Percentiles rank a stretch among this genome's conserved stretches.
These are phyloP conservation scores for Sakesphorus luctuosus DNA, from an alignment of 2,113 vertebrate species.

Conservation along the genomic window DNA sequence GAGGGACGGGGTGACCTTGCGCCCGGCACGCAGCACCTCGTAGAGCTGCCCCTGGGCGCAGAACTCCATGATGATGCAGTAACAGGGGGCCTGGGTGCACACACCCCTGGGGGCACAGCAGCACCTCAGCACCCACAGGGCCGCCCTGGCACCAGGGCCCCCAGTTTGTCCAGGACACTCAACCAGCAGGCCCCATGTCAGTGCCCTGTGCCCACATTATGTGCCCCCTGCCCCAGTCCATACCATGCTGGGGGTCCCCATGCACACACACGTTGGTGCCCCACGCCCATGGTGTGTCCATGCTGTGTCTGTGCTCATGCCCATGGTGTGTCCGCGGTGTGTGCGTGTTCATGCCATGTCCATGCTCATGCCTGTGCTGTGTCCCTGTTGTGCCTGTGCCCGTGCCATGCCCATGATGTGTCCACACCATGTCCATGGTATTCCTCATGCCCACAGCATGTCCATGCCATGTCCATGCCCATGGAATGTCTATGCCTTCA, in stretches of 20 bases:
- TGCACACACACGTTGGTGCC: accelerated
- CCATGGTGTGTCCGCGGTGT: neutral
- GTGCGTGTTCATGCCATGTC: neutral
- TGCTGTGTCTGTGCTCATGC: neutral
- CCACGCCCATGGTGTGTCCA: accelerated
- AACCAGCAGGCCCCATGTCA: accelerated
- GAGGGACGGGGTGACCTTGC: constrained; percentile 92
- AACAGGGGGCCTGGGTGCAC: constrained; percentile 97
- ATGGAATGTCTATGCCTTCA: neutral
- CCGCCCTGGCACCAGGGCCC: no score
- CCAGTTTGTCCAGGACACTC: accelerated
- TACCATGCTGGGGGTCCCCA: neutral
- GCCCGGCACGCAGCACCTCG: constrained; percentile 94
- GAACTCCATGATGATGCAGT: constrained; percentile 99
- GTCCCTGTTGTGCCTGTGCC: neutral
- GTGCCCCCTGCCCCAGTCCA: neutral
- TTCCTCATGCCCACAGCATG: neutral
- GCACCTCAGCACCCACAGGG: neutral
- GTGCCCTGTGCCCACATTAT: accelerated
- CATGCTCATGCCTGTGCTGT: no score
- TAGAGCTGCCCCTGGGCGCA: constrained; percentile 99
- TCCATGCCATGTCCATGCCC: accelerated
- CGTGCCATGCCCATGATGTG: accelerated
- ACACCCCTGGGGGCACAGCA: constrained; percentile 84
- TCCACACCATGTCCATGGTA: no score